Evolutionary conservation across 2,113 vertebrate genomes (phyloP).

Genomic region (Oophaga pumilio): DNA sequence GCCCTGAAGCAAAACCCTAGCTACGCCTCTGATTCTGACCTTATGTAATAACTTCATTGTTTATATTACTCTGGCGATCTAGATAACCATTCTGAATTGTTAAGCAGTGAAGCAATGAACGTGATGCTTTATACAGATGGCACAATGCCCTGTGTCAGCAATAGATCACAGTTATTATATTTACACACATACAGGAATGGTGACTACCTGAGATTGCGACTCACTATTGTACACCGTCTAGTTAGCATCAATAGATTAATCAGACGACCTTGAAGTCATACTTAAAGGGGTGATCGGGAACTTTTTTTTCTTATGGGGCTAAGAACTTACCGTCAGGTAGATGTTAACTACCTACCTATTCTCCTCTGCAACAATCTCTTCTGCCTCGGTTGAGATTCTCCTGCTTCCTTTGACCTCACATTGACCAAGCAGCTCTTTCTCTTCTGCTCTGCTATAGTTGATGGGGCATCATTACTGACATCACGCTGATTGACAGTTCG

Average conservation of each 20-base stretch:
- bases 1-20: no score
- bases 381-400: no score
- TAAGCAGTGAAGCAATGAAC: neutral
- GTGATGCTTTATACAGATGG: neutral
- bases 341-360: no score
- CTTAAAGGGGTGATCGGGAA: neutral
- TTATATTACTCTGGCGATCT: neutral
- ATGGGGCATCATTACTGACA: no score
- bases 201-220: neutral
- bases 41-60: neutral
- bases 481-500: no score
- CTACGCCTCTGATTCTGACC: no score
- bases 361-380: no score
- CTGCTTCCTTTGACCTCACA: no score
- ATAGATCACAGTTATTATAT: neutral
- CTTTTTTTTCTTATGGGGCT: no score
- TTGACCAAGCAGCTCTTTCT: no score
- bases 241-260: neutral
- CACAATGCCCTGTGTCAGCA: neutral
- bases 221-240: neutral
- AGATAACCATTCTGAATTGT: neutral
- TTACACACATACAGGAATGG: neutral
- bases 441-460: no score
- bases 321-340: no score
- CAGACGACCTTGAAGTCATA: neutral